Base-by-base conservation (phyloP, 1,140 invertebrate genomes). In the Drosophila burlai region DNA sequence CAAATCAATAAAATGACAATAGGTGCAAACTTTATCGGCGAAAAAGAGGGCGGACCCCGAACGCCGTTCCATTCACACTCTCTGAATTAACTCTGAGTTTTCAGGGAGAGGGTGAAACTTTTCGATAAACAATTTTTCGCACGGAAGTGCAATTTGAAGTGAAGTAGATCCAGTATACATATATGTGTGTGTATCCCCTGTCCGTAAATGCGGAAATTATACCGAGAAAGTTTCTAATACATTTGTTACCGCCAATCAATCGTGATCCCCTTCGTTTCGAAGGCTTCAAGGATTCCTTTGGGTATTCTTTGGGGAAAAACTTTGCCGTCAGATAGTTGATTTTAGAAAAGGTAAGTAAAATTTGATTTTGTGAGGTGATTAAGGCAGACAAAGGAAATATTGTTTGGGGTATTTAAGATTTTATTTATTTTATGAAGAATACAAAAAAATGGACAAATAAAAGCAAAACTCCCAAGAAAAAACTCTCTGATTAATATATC, bases 1-100 rank as follows among this genome's bases (percentile, higher is more conserved):
- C 81, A 84, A 89, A 89, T 90, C 85, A 90, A 89, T 89, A 89
- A 89, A 90, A 89, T 89, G 85, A 89, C 84, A 90, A 89, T 90
- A 89, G 85, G 85, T 81, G 85, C 81, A 81, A 86, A 89, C 81
- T 90, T 84, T 84, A 89, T 89, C 85, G 81, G 36, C 47, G 31
- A 18, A 38, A 40, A 55, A 40, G 36, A 40, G 46, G 50, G 10
- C 55, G 26, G 55, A 50, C 13, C 15, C 21, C 38, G 75, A 57
- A 60, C 81, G 84, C 6, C 84, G 74, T 55, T 87, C 77, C 62
- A 89, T 89, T 86, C 65, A 80, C 68, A 80, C 61, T 52, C 24
- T 68, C 49, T 68, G 64, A 46, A 46, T 29, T 42, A 55, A 40
- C 2, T 54, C 9, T 9, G 29, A 24, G 38, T 59, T 47, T 47